phyloP scores from a whole-genome alignment of 2,888 invertebrate genomes.

The Drosophila helvetica region DNA sequence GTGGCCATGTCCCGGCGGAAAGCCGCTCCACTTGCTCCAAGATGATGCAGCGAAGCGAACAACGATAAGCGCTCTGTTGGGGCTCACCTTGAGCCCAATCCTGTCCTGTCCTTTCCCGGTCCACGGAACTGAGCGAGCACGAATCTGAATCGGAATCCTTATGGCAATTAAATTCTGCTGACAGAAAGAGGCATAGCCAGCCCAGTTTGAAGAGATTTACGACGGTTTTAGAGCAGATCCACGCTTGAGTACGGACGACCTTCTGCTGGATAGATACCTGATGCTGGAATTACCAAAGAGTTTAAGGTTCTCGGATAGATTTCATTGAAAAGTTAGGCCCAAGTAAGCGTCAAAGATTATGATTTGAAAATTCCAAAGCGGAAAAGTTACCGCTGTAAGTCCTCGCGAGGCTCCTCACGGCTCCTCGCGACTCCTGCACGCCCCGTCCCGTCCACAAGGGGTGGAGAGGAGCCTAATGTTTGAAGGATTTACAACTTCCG shows the following conservation, averaged over 20 bases:
- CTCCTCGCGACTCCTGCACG: not conserved
- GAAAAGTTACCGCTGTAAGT: not conserved
- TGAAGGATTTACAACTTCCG: slow-evolving; percentile 22
- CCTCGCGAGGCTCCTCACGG: not conserved
- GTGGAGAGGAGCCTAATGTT: not conserved
- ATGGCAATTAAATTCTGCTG: slow-evolving; percentile 62
- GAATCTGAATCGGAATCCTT: slow-evolving; percentile 32
- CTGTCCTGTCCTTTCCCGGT: not conserved
- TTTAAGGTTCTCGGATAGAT: not conserved
- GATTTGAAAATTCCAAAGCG: not conserved
- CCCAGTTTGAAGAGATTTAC: not conserved
- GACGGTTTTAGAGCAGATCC: not conserved
- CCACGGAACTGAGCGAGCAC: slow-evolving; percentile 2
- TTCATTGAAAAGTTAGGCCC: too few relatives aligned
- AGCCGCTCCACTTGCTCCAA: slow-evolving; percentile 20
- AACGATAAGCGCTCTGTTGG: slow-evolving; percentile 32
- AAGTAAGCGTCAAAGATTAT: too few relatives aligned
- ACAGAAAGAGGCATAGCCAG: not conserved
- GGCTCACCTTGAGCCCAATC: slow-evolving; percentile 21
- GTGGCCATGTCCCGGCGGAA: slow-evolving; percentile 43
- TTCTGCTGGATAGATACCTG: not conserved
- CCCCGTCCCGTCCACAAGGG: slow-evolving; percentile 3
- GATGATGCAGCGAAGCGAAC: slow-evolving; percentile 40
- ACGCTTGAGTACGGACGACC: not conserved
- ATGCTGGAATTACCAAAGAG: not conserved